Evolutionary conservation across 2,888 invertebrate species (phyloP), one percentile per base, ranked within the genome.

Genomic region (Cheiracanthium punctorium): DNA sequence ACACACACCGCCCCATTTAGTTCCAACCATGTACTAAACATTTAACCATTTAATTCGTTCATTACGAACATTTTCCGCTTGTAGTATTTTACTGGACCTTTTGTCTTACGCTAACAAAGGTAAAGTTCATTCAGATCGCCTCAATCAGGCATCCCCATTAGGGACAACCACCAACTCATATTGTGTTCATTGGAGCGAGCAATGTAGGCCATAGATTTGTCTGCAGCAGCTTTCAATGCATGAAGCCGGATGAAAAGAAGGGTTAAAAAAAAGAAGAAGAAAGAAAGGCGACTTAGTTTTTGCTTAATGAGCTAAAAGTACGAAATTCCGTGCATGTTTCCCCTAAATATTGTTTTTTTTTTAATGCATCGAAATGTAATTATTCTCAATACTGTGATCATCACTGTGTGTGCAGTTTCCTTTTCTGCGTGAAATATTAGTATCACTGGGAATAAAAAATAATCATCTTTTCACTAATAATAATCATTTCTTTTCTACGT

Each of bases 51-150:
- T 24, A 24, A 58, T 58, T 58, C 58, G 12, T 58, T 58, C 58
- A 58, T 58, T 58, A 24, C 17, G 24, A 24, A 5, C 58, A 58
- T 58, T 58, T 58, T 58, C 58, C 58, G 58, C 24, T 58, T 58
- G 58, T 24, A 24, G 58, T 58, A 58, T 58, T 58, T 58, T 58
- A 58, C 24, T 17, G 2, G 58, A 5, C 24, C 58, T 58, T 58
- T 58, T 58, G 58, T 58, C 58, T 58, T 58, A 58, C 24, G 24
- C 24, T 24, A 58, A 58, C 58, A 58, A 58, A 58, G 58, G 58
- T 24, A 58, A 58, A 58, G 58, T 58, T 58, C 58, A 58, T 58
- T 24, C 58, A 58, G 24, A 58, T 58, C 58, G n/a, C 58, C 58
- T 20, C 58, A 58, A 58, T 58, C 24, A 58, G 24, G 58, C 58